phyloP scores from a whole-genome alignment of 2,888 invertebrate species.

The Galerucella nymphaeae region DNA sequence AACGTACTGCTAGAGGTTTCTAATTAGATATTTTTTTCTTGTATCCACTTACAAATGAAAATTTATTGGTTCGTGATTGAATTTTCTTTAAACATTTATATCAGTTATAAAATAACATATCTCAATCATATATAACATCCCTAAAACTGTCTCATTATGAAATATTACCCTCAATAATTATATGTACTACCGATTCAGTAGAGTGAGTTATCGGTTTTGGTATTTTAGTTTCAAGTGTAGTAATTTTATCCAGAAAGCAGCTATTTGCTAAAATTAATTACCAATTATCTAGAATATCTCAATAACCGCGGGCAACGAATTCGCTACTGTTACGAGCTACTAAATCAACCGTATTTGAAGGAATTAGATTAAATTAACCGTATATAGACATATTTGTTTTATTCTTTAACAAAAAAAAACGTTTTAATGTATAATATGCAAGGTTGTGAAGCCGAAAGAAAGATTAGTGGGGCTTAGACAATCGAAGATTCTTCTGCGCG shows the following conservation, averaged over 20 bases:
- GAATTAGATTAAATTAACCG: background rate
- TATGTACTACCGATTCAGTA: slow-evolving; percentile 50
- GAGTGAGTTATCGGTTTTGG: slow-evolving; percentile 47
- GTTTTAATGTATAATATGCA: background rate
- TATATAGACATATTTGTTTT: background rate
- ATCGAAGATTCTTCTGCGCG: too few species aligned
- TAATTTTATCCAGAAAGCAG: slow-evolving; percentile 42
- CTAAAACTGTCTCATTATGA: slow-evolving; percentile 51
- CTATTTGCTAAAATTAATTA: slow-evolving; percentile 45
- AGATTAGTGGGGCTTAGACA: too few species aligned
- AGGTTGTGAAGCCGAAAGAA: background rate
- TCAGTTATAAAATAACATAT: background rate
- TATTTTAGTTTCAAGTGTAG: slow-evolving; percentile 47
- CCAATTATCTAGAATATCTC: slow-evolving; percentile 41
- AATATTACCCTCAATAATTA: slow-evolving; percentile 53
- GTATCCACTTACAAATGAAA: too few species aligned
- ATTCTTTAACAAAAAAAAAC: background rate
- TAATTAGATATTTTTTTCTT: too few species aligned
- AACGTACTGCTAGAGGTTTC: too few species aligned
- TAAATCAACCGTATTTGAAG: background rate
- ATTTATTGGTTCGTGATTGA: too few species aligned
- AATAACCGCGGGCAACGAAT: slow-evolving; percentile 33
- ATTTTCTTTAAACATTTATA: too few species aligned
- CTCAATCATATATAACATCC: background rate
- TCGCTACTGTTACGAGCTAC: slow-evolving; percentile 23